phyloP scores from a whole-genome alignment of 1,140 invertebrate species.

The Macrosteles quadrilineatus region DNA sequence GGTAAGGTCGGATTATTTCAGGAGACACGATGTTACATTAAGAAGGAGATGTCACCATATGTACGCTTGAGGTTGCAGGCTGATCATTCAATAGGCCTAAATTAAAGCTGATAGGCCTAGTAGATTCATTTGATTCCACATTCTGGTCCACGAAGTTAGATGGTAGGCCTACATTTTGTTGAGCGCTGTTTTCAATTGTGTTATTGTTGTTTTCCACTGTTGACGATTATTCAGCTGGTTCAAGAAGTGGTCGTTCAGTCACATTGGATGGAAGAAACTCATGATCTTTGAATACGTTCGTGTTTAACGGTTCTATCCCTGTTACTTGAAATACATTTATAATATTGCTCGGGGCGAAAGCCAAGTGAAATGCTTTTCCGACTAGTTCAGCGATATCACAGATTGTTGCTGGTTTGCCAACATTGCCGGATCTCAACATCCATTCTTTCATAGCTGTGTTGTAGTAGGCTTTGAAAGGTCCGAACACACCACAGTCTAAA shows the following conservation, averaged over 20 bases:
- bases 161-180: too few species aligned
- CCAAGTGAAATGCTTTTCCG: slow-evolving; percentile 34
- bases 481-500: slow-evolving; percentile 44
- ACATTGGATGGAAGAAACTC: slow-evolving; percentile 44
- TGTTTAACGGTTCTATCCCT: slow-evolving; percentile 51
- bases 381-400: slow-evolving; percentile 33
- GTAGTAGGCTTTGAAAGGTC: slow-evolving; percentile 36
- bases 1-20: too few species aligned
- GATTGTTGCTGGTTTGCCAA: slow-evolving; percentile 34
- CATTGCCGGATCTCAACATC: slow-evolving; percentile 42
- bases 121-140: too few species aligned
- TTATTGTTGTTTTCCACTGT: too few species aligned
- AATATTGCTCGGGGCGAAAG: slow-evolving; percentile 45
- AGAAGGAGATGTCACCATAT: neutral
- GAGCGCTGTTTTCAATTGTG: too few species aligned
- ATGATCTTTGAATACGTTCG: slow-evolving; percentile 48
- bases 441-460: slow-evolving; percentile 21
- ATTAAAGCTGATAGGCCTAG: too few species aligned
- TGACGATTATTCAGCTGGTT: too few species aligned
- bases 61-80: neutral
- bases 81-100: neutral
- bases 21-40: too few species aligned
- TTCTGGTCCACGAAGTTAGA: too few species aligned
- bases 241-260: neutral
- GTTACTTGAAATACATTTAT: slow-evolving; percentile 48